Conservation (phyloP, 2,888 invertebrate species). For the Orchesella flavescens region DNA sequence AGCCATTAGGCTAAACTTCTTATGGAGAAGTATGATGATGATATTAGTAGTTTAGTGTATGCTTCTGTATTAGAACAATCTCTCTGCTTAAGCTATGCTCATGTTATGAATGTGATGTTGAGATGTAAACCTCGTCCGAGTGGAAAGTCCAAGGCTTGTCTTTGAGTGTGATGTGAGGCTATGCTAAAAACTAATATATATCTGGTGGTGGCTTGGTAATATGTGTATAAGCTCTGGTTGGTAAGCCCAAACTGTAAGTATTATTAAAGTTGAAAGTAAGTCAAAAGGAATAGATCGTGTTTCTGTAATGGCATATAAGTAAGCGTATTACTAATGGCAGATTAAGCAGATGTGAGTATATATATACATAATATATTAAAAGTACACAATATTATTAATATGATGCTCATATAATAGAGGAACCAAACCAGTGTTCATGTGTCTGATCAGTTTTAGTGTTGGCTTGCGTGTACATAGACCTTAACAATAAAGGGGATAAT, state of each 20-base stretch:
- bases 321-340: not conserved
- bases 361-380: not conserved
- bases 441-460: slow-evolving; percentile 34
- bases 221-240: slow-evolving; percentile 21
- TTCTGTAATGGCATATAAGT: slow-evolving; percentile 14
- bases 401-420: slow-evolving; percentile 3
- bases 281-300: slow-evolving; percentile 18
- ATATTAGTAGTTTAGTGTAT: not conserved
- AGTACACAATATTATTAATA: not conserved
- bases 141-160: slow-evolving; percentile 57
- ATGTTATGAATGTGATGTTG: not conserved
- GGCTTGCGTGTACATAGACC: slow-evolving; percentile 55
- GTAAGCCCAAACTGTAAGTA: not conserved
- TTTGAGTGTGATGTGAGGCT: slow-evolving; percentile 5
- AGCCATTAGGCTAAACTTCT: slow-evolving; percentile 16
- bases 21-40: not conserved
- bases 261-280: not conserved
- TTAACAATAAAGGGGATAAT: slow-evolving; percentile 62
- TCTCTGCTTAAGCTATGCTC: not conserved
- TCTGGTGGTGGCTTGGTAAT: too few species aligned
- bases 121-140: slow-evolving; percentile 36
- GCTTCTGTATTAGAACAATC: not conserved
- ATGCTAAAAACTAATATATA: slow-evolving; percentile 50
- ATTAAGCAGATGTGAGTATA: not conserved
- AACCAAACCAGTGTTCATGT: slow-evolving; percentile 26